Percentiles rank a stretch among this genome's conserved stretches.
Conservation (phyloP, 2,797 vertebrate genomes). For the Taenioides sp. region DNA sequence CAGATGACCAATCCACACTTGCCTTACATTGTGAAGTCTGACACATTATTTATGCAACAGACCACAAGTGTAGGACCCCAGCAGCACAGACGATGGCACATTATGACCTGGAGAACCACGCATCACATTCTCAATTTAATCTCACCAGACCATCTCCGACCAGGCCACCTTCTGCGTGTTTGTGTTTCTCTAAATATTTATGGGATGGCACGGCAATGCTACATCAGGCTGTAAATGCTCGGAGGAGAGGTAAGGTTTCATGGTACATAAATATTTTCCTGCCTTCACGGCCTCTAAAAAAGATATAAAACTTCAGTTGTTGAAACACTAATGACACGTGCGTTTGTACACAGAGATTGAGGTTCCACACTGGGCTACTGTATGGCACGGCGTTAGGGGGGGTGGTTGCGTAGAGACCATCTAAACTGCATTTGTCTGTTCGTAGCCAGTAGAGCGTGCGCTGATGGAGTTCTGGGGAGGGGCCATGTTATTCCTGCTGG, state of each 20-base stretch:
- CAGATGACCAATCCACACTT: background rate
- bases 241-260: slow-evolving; percentile 39
- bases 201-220: slow-evolving; percentile 55
- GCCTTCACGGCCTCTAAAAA: slow-evolving; percentile 25
- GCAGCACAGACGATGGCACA: slow-evolving; percentile 12
- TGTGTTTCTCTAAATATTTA: slow-evolving; percentile 28
- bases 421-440: slow-evolving; percentile 55
- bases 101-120: slow-evolving; percentile 8
- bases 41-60: background rate
- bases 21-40: background rate
- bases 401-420: slow-evolving; percentile 21
- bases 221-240: slow-evolving; percentile 41
- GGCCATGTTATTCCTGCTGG: slow-evolving; percentile 52
- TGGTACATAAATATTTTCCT: slow-evolving; percentile 23
- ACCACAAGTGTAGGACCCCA: background rate
- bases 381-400: slow-evolving; percentile 35
- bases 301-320: slow-evolving; percentile 61
- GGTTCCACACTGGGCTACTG: slow-evolving; percentile 55
- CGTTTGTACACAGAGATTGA: slow-evolving; percentile 32
- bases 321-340: slow-evolving; percentile 64
- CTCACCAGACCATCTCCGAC: slow-evolving; percentile 20
- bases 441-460: slow-evolving; percentile 52
- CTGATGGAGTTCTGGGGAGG: slow-evolving; percentile 42
- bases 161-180: slow-evolving; percentile 27
- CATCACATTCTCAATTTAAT: slow-evolving; percentile 16